Evolutionary conservation across 2,888 invertebrate species (phyloP).

Genomic region (Trichopoda pennipes): DNA sequence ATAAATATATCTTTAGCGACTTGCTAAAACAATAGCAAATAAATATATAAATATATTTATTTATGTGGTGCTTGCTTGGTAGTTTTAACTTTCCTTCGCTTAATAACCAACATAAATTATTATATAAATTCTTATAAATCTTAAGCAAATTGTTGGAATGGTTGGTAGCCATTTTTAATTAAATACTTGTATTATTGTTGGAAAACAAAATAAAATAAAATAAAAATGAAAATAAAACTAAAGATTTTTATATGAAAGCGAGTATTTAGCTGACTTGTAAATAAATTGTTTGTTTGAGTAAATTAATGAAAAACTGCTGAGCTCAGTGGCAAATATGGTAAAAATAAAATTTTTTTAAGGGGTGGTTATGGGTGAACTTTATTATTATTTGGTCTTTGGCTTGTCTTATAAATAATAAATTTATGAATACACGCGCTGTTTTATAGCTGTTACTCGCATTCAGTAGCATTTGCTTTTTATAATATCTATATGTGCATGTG

Average conservation of each 20-base stretch:
- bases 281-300: not conserved
- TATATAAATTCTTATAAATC: too few relatives aligned
- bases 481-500: too few relatives aligned
- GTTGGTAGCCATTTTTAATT: constrained; percentile 17
- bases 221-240: too few relatives aligned
- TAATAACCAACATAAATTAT: too few relatives aligned
- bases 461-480: too few relatives aligned
- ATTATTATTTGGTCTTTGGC: constrained; percentile 19
- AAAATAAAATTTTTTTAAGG: constrained; percentile 1
- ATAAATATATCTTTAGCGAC: too few relatives aligned
- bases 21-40: too few relatives aligned
- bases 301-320: constrained; percentile 39
- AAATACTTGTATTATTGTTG: too few relatives aligned
- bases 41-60: too few relatives aligned
- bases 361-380: constrained; percentile 56
- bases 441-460: constrained; percentile 19
- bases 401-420: constrained; percentile 67
- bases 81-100: too few relatives aligned
- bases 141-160: too few relatives aligned
- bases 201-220: not conserved
- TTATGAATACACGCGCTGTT: constrained; percentile 65
- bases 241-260: constrained; percentile 35
- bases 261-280: not conserved
- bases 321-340: constrained; percentile 23
- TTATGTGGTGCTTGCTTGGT: too few relatives aligned